These are phyloP conservation scores for Bradypodion ventrale DNA, from an alignment of 2,797 vertebrate species.

Conservation along the genomic window DNA sequence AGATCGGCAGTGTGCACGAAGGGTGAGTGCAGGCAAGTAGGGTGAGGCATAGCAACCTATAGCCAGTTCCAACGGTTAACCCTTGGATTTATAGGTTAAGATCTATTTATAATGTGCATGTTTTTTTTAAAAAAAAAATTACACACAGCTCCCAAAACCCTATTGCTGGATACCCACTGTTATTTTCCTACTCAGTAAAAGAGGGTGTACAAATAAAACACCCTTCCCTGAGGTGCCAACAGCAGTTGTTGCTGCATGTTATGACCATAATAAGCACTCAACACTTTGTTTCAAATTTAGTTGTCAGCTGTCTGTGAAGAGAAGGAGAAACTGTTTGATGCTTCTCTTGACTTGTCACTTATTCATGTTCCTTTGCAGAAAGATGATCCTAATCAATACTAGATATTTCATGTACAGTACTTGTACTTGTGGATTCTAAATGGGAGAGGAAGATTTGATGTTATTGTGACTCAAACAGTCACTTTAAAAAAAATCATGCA, in stretches of 20 bases:
- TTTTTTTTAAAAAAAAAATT: too few species aligned
- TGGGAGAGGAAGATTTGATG: not conserved
- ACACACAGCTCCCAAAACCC: not conserved
- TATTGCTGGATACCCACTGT: not conserved
- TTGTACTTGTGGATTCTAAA: conserved; percentile 12
- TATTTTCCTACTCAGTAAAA: not conserved
- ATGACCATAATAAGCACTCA: conserved; percentile 6
- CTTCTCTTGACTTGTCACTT: not conserved
- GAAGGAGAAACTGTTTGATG: not conserved
- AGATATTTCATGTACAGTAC: not conserved
- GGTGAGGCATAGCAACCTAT: too few species aligned
- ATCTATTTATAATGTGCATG: too few species aligned
- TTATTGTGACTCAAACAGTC: not conserved
- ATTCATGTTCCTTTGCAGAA: not conserved
- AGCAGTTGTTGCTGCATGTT: not conserved
- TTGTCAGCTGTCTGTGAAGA: conserved; percentile 10
- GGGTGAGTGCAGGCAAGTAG: too few species aligned
- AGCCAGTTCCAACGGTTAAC: too few species aligned
- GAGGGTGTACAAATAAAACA: not conserved
- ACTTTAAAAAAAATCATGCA: not conserved
- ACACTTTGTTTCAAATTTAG: not conserved
- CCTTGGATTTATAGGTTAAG: too few species aligned
- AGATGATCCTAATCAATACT: conserved; percentile 8
- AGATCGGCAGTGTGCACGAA: too few species aligned
- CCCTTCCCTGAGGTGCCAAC: not conserved